phyloP scores from a whole-genome alignment of 2,888 invertebrate species.

The Mactromeris polynyma region DNA sequence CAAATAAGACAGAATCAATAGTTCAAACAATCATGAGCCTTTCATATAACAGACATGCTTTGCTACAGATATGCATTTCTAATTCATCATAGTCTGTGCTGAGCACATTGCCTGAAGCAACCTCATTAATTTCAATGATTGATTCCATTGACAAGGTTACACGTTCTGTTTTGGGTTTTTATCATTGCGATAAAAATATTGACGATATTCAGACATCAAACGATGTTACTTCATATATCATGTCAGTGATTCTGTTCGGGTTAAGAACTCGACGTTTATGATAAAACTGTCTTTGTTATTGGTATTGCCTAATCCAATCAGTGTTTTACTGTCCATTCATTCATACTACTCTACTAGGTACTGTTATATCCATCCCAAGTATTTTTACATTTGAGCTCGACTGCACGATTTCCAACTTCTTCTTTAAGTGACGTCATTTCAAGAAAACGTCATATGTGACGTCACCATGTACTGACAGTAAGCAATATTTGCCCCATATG shows the following conservation, averaged over 20 bases:
- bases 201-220: neutral
- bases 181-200: neutral
- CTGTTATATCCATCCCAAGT: too few species aligned
- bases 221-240: neutral
- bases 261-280: too few species aligned
- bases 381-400: too few species aligned
- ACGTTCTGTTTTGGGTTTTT: neutral
- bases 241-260: neutral
- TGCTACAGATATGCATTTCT: neutral
- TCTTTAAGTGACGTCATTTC: too few species aligned
- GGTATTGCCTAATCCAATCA: neutral
- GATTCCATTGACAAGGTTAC: slow-evolving; percentile 19
- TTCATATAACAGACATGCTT: neutral
- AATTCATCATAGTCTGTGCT: neutral
- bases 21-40: slow-evolving; percentile 4
- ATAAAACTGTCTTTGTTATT: neutral
- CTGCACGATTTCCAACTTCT: too few species aligned
- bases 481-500: too few species aligned
- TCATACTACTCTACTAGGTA: too few species aligned
- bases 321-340: neutral
- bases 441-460: too few species aligned
- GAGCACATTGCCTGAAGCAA: neutral
- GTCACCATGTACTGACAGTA: too few species aligned
- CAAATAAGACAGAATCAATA: slow-evolving; percentile 1
- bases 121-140: slow-evolving; percentile 17